Evolutionary conservation across 2,797 vertebrate genomes (phyloP).

Genomic region (Lates japonicus): DNA sequence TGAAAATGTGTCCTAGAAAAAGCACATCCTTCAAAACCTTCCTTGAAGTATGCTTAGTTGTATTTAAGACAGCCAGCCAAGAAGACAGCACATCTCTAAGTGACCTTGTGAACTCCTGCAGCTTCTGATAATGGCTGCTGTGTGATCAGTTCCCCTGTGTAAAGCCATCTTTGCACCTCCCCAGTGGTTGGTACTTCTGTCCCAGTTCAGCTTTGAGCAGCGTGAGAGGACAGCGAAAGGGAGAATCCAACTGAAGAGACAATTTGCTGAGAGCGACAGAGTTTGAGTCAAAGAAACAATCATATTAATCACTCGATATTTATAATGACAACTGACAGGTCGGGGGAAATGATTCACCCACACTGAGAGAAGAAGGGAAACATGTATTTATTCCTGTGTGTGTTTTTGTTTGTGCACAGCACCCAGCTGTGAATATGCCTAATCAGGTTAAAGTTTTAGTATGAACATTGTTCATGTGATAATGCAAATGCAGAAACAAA

Average conservation of each 20-base stretch:
- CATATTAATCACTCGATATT: constrained; percentile 20
- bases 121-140: constrained; percentile 62
- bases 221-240: constrained; percentile 27
- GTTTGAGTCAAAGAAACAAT: constrained; percentile 38
- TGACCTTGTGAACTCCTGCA: constrained; percentile 64
- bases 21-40: constrained; percentile 5
- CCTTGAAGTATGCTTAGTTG: constrained; percentile 13
- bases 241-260: constrained; percentile 50
- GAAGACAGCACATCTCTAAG: constrained; percentile 36
- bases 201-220: constrained; percentile 52
- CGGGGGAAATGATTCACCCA: neutral
- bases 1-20: constrained; percentile 4
- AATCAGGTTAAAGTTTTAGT: neutral
- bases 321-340: constrained; percentile 19
- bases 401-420: constrained; percentile 12
- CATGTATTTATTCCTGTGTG: neutral
- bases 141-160: constrained; percentile 63
- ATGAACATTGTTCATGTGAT: constrained; percentile 17
- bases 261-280: constrained; percentile 45
- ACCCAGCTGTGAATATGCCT: neutral
- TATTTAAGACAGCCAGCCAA: constrained; percentile 32
- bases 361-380: constrained; percentile 12
- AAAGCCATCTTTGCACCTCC: constrained; percentile 55
- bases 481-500: constrained; percentile 20
- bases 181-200: constrained; percentile 53